Evolutionary conservation across 2,113 vertebrate species (phyloP), one percentile per base, ranked within the genome.

Genomic region (Syngnathus floridae): DNA sequence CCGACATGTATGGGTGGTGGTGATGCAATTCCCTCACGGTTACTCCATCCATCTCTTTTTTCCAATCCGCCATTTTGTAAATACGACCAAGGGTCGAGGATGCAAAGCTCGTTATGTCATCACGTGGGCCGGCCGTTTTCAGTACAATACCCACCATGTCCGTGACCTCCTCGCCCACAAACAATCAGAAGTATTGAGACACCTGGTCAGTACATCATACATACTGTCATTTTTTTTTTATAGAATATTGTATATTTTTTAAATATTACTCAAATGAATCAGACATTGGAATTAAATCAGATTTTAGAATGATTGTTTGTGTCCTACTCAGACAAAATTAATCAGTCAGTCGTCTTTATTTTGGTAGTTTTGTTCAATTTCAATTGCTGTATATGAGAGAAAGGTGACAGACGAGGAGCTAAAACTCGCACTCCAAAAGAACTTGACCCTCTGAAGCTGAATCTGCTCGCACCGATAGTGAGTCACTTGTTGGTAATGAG

Each of bases 401-500:
- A 60, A 67, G 58, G 65, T 75, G 66, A 79, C 69, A 69, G 69
- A 71, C 67, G 69, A 64, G 65, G 79, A 68, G 70, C 65, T 70
- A 62, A 77, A 81, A 78, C 52, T 64, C 56, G 35, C 60, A 69
- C 75, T 81, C 70, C 55, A 77, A 75, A 40, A 80, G 77, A 66
- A 82, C 65, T 68, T 52, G 75, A 78, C 84, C 59, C 75, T 72
- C 70, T 74, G 74, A 76, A 81, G 51, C 54, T 67, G 38, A 64
- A 70, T 58, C 69, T 65, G 79, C 70, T 58, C 71, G 71, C 67
- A 63, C 71, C 64, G 62, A 62, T 62, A 73, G 63, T 68, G 73
- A 84, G 71, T 87, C 81, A 87, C 79, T 85, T 85, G 82, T 85
- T 88, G 78, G 82, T 87, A 80, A 84, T 87, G 82, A 87, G 79